A percentile compares a stretch with the other conserved stretches of the same genome.
Evolutionary conservation across 53 echinoderm and acorn worm species (phyloP).

Genomic region (Crossaster papposus): DNA sequence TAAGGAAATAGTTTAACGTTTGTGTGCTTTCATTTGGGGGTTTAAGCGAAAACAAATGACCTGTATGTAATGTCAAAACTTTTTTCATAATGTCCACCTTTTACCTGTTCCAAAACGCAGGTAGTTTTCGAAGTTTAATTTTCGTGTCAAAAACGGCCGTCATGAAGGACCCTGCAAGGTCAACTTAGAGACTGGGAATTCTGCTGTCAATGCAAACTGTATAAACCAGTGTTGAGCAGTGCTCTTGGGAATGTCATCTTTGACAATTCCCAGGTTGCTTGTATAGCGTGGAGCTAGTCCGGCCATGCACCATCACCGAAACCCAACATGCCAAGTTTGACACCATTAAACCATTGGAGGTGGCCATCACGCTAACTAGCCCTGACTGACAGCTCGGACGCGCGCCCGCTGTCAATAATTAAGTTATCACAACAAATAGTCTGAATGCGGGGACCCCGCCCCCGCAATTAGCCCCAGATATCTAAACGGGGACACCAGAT

Average conservation of each 20-base stretch:
- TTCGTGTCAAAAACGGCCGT: neutral
- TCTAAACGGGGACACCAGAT: conserved; percentile 16
- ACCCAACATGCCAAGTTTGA: conserved; percentile 17
- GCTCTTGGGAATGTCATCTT: neutral
- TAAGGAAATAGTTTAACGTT: too few relatives aligned
- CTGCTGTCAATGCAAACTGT: neutral
- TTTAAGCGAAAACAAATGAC: too few relatives aligned
- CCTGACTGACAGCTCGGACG: conserved; percentile 45
- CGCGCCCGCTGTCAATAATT: conserved; percentile 58
- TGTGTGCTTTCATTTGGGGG: too few relatives aligned
- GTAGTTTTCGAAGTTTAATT: neutral
- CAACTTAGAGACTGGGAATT: neutral
- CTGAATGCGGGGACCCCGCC: conserved; percentile 49
- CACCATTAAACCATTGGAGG: conserved; percentile 33
- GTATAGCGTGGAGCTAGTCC: too few relatives aligned
- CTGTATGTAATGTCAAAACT: too few relatives aligned
- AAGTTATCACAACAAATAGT: conserved; percentile 62
- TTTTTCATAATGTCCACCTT: too few relatives aligned
- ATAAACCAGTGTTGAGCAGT: neutral
- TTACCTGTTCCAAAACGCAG: too few relatives aligned
- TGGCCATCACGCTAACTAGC: conserved; percentile 34
- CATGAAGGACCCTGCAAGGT: neutral
- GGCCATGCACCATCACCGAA: neutral
- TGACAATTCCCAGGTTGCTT: neutral
- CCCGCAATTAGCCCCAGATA: conserved; percentile 48